phyloP scores from a whole-genome alignment of 92 coral and sea anemone species.

The Anthopleura xanthogrammica region DNA sequence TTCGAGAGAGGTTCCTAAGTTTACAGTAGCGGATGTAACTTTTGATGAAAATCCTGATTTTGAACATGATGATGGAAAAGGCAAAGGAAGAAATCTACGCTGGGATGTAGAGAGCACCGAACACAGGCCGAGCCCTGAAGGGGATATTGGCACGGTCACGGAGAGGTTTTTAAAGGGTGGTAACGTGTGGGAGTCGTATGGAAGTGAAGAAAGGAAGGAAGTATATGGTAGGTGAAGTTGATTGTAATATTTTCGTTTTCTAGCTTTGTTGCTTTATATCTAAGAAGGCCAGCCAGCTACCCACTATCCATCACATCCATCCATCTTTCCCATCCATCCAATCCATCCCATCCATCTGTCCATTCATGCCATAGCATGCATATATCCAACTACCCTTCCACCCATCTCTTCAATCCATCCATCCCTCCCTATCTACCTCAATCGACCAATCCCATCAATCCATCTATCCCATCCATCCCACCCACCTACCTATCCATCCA shows the following conservation, averaged over 20 bases:
- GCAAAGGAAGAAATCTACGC: slow-evolving; percentile 61
- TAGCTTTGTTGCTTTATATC: too few species aligned
- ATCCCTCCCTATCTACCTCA: too few species aligned
- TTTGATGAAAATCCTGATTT: slow-evolving; percentile 54
- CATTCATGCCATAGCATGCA: too few species aligned
- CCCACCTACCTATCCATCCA: background rate
- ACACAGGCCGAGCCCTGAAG: slow-evolving; percentile 59
- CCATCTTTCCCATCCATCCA: too few species aligned
- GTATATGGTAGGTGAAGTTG: slow-evolving; percentile 19
- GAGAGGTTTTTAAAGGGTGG: slow-evolving; percentile 77
- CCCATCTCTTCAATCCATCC: too few species aligned
- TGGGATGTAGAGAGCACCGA: slow-evolving; percentile 55
- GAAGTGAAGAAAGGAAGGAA: slow-evolving; percentile 57
- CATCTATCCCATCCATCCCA: background rate
- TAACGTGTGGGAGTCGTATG: slow-evolving; percentile 64
- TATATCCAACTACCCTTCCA: too few species aligned
- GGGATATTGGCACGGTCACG: slow-evolving; percentile 83
- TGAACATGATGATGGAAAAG: slow-evolving; percentile 37
- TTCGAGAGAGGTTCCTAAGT: slow-evolving; percentile 79
- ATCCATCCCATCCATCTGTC: too few species aligned
- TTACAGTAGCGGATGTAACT: slow-evolving; percentile 68
- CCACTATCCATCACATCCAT: too few species aligned
- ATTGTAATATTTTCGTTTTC: too few species aligned
- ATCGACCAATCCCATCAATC: background rate
- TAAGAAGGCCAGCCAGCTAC: too few species aligned